A percentile compares a stretch with the other conserved stretches of the same genome.
These are phyloP conservation scores for Sinocyclocheilus maitianheensis DNA, from an alignment of 2,113 vertebrate genomes.

Conservation along the genomic window DNA sequence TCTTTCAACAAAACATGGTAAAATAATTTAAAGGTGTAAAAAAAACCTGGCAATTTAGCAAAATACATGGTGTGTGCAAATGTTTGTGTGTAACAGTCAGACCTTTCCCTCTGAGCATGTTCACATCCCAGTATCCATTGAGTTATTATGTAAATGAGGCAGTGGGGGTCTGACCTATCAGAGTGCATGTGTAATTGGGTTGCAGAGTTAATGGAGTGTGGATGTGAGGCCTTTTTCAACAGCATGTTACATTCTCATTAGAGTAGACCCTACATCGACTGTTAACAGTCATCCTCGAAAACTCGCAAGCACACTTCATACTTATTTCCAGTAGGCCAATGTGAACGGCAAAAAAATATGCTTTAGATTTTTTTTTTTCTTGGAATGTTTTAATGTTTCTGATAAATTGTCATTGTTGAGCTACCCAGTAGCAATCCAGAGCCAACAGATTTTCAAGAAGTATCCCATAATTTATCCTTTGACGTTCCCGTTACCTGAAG, in stretches of 20 bases:
- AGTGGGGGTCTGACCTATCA: constrained; percentile 48
- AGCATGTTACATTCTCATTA: constrained; percentile 58
- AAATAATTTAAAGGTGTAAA: background rate
- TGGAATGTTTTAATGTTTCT: background rate
- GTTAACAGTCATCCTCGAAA: constrained; percentile 46
- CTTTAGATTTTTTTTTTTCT: constrained; percentile 18
- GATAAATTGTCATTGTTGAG: constrained; percentile 28
- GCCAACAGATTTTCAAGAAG: constrained; percentile 8
- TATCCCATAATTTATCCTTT: background rate
- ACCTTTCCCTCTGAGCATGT: constrained; percentile 4
- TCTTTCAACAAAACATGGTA: background rate
- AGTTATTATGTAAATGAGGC: constrained; percentile 59
- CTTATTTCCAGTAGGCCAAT: constrained; percentile 26
- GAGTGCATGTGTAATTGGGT: constrained; percentile 58
- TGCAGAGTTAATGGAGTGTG: constrained; percentile 58
- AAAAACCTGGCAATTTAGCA: background rate
- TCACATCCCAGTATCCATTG: constrained; percentile 31
- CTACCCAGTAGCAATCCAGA: constrained; percentile 23
- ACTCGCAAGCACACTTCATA: background rate
- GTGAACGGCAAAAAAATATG: background rate
- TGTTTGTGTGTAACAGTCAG: constrained; percentile 9
- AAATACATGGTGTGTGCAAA: background rate
- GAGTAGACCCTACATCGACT: constrained; percentile 35
- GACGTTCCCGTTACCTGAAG: constrained; percentile 27
- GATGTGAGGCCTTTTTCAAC: constrained; percentile 45